Evolutionary conservation across 1,140 invertebrate genomes (phyloP).

Genomic region (Drosophila guanche): DNA sequence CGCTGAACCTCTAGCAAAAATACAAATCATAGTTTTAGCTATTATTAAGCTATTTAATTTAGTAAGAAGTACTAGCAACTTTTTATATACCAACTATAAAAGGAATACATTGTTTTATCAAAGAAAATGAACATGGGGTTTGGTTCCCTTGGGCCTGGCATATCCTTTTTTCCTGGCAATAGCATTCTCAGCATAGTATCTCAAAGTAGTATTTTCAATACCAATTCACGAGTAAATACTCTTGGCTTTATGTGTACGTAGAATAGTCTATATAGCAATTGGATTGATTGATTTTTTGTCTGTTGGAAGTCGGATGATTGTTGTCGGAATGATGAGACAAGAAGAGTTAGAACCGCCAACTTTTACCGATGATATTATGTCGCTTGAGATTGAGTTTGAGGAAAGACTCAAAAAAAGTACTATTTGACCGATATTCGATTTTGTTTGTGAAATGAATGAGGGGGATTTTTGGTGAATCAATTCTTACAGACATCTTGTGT

Average conservation of each 20-base stretch:
- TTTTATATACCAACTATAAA: neutral
- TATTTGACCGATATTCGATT: conserved; percentile 18
- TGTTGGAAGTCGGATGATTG: conserved; percentile 3
- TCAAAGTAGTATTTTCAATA: neutral
- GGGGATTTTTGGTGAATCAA: too few species aligned
- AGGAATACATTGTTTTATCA: neutral
- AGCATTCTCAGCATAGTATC: conserved; percentile 6
- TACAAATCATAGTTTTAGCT: conserved; percentile 2
- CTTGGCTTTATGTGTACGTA: conserved; percentile 52
- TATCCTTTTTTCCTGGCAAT: too few species aligned
- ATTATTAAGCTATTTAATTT: neutral
- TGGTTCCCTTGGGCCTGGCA: conserved; percentile 8
- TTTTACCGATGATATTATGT: conserved; percentile 11
- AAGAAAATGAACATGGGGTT: neutral
- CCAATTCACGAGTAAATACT: neutral
- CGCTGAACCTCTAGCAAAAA: neutral
- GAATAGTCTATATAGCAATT: conserved; percentile 6
- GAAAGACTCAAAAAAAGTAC: neutral
- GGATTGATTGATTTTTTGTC: neutral
- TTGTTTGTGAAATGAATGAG: too few species aligned
- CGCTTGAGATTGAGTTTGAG: conserved; percentile 1
- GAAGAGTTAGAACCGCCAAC: conserved; percentile 53
- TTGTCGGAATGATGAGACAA: conserved; percentile 7
- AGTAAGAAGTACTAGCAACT: neutral
- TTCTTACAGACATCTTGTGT: conserved; percentile 2